Conservation (phyloP, 2,797 vertebrate species). For the Chlorospingus flavigularis region DNA sequence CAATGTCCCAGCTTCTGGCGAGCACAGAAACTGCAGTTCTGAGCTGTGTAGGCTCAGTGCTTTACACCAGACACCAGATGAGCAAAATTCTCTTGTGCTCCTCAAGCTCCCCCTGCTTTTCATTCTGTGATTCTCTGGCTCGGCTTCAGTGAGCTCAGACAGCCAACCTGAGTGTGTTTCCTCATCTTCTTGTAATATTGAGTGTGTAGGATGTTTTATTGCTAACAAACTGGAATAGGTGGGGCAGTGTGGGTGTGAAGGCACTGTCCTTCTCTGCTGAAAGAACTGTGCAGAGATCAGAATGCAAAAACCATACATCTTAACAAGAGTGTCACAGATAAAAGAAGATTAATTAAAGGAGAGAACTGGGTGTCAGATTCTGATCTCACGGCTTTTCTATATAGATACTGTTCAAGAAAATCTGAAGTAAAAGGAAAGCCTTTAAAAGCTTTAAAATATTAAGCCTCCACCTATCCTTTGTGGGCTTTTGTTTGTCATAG, state of each 20-base stretch:
- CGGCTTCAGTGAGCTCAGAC: neutral
- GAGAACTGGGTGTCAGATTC: neutral
- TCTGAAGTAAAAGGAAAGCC: neutral
- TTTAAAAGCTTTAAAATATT: neutral
- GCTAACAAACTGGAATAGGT: neutral
- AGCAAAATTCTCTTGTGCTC: slow-evolving; percentile 47
- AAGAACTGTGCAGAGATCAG: neutral
- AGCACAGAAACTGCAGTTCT: slow-evolving; percentile 16
- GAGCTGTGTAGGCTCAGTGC: neutral
- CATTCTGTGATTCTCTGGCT: slow-evolving; percentile 37
- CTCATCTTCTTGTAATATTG: neutral
- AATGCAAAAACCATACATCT: neutral
- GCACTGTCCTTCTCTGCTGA: neutral
- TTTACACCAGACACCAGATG: neutral
- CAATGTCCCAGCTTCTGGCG: slow-evolving; percentile 8
- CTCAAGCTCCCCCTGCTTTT: slow-evolving; percentile 68
- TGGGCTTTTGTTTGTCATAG: neutral
- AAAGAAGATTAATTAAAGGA: neutral
- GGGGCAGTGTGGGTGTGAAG: neutral
- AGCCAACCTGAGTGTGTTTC: neutral
- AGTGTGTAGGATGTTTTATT: neutral
- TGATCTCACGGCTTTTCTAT: neutral
- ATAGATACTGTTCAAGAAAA: neutral
- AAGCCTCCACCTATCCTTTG: neutral
- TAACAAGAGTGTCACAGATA: neutral